Evolutionary conservation across 53 echinoderm and acorn worm genomes (phyloP), one percentile per base, ranked within the genome.

Genomic region (Hippasteria phrygiana): DNA sequence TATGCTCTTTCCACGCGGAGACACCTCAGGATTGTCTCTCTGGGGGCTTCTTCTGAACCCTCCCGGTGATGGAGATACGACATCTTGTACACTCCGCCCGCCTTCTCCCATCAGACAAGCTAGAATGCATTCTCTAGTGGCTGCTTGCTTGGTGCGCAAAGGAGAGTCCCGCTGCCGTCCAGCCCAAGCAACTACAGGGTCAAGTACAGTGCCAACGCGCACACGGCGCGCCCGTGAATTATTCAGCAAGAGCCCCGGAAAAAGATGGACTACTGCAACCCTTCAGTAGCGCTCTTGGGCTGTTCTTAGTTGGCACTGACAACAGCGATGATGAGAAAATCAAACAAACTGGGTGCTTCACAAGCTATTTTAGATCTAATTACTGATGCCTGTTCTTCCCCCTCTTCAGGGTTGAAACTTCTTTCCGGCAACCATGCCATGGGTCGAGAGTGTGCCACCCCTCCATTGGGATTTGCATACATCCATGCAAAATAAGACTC

Each of bases 81-180:
- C 46, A 48, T 71, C 85, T 71, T 71, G 85, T 85, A 85, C 85
- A 85, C 85, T 85, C 85, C 70, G 70, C 71, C 71, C 85, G 85
- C 50, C 50, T 69, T 85, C 54, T 51, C 53, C 85, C 85, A 85
- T 85, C 85, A 85, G 85, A 69, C 85, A 85, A 69, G 85, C 85
- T 71, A 85, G 70, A 71, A 69, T 85, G 85, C 85, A 85, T 70
- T 85, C 51, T 85, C 85, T 85, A 85, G 85, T 85, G 85, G 85
- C 71, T 70, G 85, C 85, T 70, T 70, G 85, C 71, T 69, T 71
- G 85, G 70, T 71, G 85, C 47, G 71, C 85, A 51, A 35, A 33
- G 85, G 51, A 71, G 85, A 85, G 83, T 11, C 73, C 5, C 4
- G 72, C 20, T 10, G 10, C 18, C 64, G 34, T 18, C 10, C 22